phyloP scores from a whole-genome alignment of 2,888 invertebrate genomes.

The Hedychridium roseum region DNA sequence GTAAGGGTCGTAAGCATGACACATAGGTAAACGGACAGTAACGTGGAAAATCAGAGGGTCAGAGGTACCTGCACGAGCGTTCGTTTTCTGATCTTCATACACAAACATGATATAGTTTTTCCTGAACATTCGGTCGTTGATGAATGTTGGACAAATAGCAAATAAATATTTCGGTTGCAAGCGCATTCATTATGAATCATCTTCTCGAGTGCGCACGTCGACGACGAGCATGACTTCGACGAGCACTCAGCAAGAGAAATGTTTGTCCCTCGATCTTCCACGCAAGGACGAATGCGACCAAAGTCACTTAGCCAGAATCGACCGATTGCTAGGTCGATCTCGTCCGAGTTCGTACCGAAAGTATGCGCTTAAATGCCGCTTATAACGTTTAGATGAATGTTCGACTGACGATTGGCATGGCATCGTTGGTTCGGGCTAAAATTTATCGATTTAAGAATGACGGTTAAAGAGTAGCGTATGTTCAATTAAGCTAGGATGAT shows the following conservation, averaged over 20 bases:
- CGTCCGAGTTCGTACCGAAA: not conserved
- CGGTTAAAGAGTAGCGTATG: slow-evolving; percentile 37
- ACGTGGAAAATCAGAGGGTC: slow-evolving; percentile 32
- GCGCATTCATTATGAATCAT: too few relatives aligned
- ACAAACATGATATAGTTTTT: too few relatives aligned
- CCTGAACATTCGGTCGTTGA: too few relatives aligned
- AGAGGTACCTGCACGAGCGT: slow-evolving; percentile 13
- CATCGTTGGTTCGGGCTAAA: slow-evolving; percentile 15
- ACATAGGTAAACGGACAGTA: slow-evolving; percentile 23
- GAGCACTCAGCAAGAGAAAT: slow-evolving; percentile 46
- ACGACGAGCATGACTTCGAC: slow-evolving; percentile 49
- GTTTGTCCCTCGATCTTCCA: slow-evolving; percentile 41
- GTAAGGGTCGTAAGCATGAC: slow-evolving; percentile 28
- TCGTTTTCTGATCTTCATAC: slow-evolving; percentile 8
- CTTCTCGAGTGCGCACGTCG: slow-evolving; percentile 48
- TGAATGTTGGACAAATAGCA: too few relatives aligned
- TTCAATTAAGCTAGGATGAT: slow-evolving; percentile 44
- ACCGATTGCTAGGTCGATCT: slow-evolving; percentile 9
- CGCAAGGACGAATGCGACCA: slow-evolving; percentile 18
- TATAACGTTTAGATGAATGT: too few relatives aligned
- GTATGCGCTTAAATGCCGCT: slow-evolving; percentile 3
- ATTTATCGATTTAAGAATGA: slow-evolving; percentile 34
- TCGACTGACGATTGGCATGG: slow-evolving; percentile 5
- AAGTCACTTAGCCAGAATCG: slow-evolving; percentile 21
- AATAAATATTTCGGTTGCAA: too few relatives aligned